These are phyloP conservation scores for Apotomis capreana DNA, from an alignment of 2,888 invertebrate species.

Conservation along the genomic window DNA sequence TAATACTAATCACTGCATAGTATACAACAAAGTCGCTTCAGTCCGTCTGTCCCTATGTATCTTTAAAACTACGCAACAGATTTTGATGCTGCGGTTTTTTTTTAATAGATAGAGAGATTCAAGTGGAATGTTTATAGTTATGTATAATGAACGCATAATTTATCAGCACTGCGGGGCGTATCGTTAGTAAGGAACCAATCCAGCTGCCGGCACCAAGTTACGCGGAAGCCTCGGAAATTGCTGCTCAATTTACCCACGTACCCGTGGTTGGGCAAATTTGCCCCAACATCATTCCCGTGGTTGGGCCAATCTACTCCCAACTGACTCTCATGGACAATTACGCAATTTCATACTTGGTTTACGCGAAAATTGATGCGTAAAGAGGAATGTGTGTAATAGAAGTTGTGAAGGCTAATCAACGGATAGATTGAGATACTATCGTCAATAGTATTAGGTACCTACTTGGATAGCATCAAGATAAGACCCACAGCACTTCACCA, in stretches of 20 bases:
- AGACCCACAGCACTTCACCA: too few relatives aligned
- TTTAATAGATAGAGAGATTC: too few relatives aligned
- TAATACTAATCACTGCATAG: too few relatives aligned
- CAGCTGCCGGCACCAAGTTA: background rate
- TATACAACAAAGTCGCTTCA: too few relatives aligned
- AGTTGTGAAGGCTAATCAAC: too few relatives aligned
- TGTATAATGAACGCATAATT: too few relatives aligned
- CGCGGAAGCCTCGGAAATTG: conserved; percentile 32
- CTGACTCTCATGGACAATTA: conserved; percentile 13
- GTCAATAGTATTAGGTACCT: too few relatives aligned
- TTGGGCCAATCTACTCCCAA: conserved; percentile 6
- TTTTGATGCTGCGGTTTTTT: too few relatives aligned
- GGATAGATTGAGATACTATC: background rate
- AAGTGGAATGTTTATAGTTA: too few relatives aligned
- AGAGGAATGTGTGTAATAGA: conserved; percentile 16
- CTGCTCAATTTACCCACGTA: conserved; percentile 17
- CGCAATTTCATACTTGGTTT: conserved; percentile 36
- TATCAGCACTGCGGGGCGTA: background rate
- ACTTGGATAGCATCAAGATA: too few relatives aligned
- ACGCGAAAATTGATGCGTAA: conserved; percentile 32
- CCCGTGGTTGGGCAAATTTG: background rate
- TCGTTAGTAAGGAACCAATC: background rate
- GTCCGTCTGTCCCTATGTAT: too few relatives aligned
- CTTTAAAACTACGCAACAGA: too few relatives aligned
- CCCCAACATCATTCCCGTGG: conserved; percentile 18